Evolutionary conservation across 2,888 invertebrate genomes (phyloP).

Genomic region (Coelopa pilipes): DNA sequence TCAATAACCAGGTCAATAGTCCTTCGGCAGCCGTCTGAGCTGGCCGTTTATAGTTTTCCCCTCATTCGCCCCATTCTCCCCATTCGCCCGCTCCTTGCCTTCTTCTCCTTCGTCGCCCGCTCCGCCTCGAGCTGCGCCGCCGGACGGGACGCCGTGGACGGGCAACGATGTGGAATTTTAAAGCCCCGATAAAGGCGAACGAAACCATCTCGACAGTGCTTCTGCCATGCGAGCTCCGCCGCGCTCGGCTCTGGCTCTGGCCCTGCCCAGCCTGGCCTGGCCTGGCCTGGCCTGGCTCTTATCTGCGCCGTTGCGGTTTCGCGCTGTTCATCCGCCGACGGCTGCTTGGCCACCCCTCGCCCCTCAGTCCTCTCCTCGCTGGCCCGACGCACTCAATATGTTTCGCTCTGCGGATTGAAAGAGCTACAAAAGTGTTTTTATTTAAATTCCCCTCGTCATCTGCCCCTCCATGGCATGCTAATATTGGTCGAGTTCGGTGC

Average conservation of each 20-base stretch:
- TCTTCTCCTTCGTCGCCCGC: too few species aligned
- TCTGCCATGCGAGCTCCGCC: too few species aligned
- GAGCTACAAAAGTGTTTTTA: conserved; percentile 1
- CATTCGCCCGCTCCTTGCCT: neutral
- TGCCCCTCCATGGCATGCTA: too few species aligned
- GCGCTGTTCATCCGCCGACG: too few species aligned
- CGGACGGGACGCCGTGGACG: neutral
- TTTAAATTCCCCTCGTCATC: neutral
- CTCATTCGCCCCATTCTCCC: too few species aligned
- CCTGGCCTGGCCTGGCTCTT: conserved; percentile 1
- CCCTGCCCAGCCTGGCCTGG: neutral
- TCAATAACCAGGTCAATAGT: conserved; percentile 26
- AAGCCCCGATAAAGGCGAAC: neutral
- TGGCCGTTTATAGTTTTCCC: neutral
- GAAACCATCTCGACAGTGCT: too few species aligned
- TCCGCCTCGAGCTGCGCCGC: neutral
- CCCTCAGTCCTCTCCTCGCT: neutral
- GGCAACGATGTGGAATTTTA: neutral
- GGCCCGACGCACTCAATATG: neutral
- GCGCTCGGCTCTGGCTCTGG: too few species aligned
- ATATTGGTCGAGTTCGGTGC: too few species aligned
- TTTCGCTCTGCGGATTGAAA: neutral
- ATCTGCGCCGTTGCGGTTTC: neutral
- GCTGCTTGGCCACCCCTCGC: neutral
- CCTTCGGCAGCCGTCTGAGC: neutral